Evolutionary conservation across 2,113 vertebrate genomes (phyloP).

Genomic region (Chlamydotis undulata): DNA sequence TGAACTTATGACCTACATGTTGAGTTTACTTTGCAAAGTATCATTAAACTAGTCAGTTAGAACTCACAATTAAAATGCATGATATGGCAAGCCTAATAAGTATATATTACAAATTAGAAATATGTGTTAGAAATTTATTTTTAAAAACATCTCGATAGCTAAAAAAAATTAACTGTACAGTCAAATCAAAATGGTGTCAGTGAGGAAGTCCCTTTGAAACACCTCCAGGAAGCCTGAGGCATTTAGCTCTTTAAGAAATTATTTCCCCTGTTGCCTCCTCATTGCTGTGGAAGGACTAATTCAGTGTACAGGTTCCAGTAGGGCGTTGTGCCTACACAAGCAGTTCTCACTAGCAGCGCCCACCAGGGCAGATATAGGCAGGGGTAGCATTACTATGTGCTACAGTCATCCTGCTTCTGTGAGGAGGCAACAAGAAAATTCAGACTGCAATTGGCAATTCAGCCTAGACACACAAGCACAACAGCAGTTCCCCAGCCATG

Average conservation of each 20-base stretch:
- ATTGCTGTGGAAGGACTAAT: not conserved
- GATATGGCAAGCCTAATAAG: not conserved
- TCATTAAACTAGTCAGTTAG: conserved; percentile 72
- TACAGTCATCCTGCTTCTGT: not conserved
- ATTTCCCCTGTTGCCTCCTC: not conserved
- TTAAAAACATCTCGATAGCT: not conserved
- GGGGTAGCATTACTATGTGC: not conserved
- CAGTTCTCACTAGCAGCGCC: not conserved
- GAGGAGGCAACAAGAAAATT: not conserved
- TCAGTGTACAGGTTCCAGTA: not conserved
- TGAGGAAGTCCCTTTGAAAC: not conserved
- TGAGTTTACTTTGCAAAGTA: conserved; percentile 75
- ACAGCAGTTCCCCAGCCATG: not conserved
- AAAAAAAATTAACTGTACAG: not conserved
- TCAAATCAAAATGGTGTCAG: not conserved
- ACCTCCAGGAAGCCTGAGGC: not conserved
- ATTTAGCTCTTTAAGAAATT: not conserved
- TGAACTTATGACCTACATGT: conserved; percentile 72
- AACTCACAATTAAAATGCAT: conserved; percentile 68
- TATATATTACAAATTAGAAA: conserved; percentile 34
- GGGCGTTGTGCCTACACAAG: not conserved
- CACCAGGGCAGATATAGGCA: not conserved
- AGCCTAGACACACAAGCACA: not conserved
- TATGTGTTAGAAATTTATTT: not conserved
- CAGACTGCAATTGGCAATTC: not conserved